Percentiles rank a stretch among this genome's conserved stretches.
phyloP scores from a whole-genome alignment of 1,140 invertebrate species.

The Pachyrhynchus sulphureomaculatus region DNA sequence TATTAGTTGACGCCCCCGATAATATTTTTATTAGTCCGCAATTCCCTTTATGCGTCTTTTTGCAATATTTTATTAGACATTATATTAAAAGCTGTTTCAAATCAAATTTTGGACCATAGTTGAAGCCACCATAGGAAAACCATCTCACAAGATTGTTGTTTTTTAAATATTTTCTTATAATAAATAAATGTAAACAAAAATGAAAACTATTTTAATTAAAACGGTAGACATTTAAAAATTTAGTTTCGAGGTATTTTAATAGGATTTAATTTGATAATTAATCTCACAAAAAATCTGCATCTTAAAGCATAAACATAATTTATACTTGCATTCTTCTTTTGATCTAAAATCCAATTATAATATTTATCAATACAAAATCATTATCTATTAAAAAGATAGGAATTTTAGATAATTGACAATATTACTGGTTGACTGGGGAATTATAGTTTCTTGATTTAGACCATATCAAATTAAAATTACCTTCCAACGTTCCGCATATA shows the following conservation, averaged over 20 bases:
- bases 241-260: conserved; percentile 16
- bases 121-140: too few relatives aligned
- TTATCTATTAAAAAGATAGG: too few relatives aligned
- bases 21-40: conserved; percentile 8
- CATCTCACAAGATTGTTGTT: too few relatives aligned
- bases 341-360: background rate
- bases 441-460: too few relatives aligned
- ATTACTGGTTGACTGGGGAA: too few relatives aligned
- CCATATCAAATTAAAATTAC: too few relatives aligned
- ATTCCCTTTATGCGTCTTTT: conserved; percentile 2
- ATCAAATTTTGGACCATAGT: too few relatives aligned
- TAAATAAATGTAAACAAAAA: background rate
- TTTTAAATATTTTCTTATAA: too few relatives aligned
- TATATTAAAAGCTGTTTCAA: too few relatives aligned
- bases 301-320: conserved; percentile 2
- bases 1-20: background rate
- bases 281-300: conserved; percentile 12
- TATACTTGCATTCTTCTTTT: background rate
- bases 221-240: too few relatives aligned
- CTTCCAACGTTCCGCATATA: too few relatives aligned
- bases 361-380: background rate
- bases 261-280: conserved; percentile 14
- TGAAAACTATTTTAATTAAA: conserved; percentile 4
- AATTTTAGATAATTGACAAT: too few relatives aligned
- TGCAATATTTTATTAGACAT: conserved; percentile 1